Percentiles rank a stretch among this genome's conserved stretches.
Conservation (phyloP, 2,888 invertebrate genomes). For the Euphydryas editha region DNA sequence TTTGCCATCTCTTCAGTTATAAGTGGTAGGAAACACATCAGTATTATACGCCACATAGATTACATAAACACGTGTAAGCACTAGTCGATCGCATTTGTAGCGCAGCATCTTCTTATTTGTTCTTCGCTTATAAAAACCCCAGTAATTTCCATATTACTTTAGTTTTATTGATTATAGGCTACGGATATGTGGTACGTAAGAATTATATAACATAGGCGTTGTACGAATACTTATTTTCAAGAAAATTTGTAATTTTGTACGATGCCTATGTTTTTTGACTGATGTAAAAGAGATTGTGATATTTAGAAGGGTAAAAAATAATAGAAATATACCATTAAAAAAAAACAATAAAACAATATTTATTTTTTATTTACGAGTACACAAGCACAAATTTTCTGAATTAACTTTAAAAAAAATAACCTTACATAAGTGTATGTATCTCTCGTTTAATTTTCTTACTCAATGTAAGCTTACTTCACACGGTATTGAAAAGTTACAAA, state of each 20-base stretch:
- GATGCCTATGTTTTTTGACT: slow-evolving; percentile 60
- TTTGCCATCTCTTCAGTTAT: too few relatives aligned
- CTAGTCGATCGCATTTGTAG: slow-evolving; percentile 57
- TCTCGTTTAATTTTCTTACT: slow-evolving; percentile 18
- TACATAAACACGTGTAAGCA: slow-evolving; percentile 37
- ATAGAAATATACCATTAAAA: slow-evolving; percentile 26
- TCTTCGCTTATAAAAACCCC: slow-evolving; percentile 18
- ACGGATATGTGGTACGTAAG: slow-evolving; percentile 54
- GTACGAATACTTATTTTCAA: slow-evolving; percentile 33
- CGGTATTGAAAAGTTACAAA: slow-evolving; percentile 7
- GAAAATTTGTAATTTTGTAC: slow-evolving; percentile 24
- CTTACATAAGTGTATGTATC: slow-evolving; percentile 25
- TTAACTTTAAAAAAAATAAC: slow-evolving; percentile 16
- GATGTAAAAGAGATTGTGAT: slow-evolving; percentile 75
- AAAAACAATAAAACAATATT: slow-evolving; percentile 26
- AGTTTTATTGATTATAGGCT: slow-evolving; percentile 33
- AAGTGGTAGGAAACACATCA: slow-evolving; percentile 56
- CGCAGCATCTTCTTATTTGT: slow-evolving; percentile 5
- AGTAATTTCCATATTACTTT: slow-evolving; percentile 29
- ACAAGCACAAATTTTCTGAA: slow-evolving; percentile 30
- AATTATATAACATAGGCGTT: slow-evolving; percentile 47
- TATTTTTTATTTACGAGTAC: slow-evolving; percentile 32
- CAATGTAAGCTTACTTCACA: slow-evolving; percentile 28
- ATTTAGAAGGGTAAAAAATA: slow-evolving; percentile 53
- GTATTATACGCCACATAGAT: slow-evolving; percentile 66